These are phyloP conservation scores for Phaetusa simplex DNA, from an alignment of 2,113 vertebrate species.

Conservation along the genomic window DNA sequence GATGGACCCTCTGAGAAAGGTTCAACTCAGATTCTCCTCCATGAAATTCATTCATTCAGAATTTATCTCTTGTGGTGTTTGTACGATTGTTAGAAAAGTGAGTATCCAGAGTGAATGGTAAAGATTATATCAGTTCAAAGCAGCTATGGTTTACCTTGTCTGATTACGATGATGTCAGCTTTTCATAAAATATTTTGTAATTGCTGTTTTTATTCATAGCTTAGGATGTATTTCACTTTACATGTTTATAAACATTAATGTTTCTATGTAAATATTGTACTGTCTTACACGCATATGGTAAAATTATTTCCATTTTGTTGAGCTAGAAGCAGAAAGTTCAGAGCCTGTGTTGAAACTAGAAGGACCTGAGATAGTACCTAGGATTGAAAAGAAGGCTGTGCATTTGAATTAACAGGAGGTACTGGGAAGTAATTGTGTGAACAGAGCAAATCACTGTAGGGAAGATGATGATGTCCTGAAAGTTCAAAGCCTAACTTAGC, in stretches of 20 bases:
- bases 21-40: neutral
- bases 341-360: neutral
- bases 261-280: neutral
- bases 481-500: neutral
- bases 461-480: neutral
- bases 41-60: neutral
- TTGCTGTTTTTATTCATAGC: neutral
- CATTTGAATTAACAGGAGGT: neutral
- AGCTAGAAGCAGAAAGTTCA: neutral
- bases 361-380: neutral
- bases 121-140: neutral
- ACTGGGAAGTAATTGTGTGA: neutral
- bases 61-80: neutral
- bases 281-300: neutral
- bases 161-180: fast-evolving
- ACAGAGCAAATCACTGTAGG: neutral
- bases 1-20: neutral
- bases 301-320: neutral
- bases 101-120: neutral
- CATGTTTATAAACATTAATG: neutral
- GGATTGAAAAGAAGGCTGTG: neutral
- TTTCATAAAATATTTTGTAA: neutral
- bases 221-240: neutral
- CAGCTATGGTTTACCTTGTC: neutral
- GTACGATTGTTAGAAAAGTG: neutral